These are phyloP conservation scores for Xylota segnis DNA, from an alignment of 2,888 invertebrate genomes.

Conservation along the genomic window DNA sequence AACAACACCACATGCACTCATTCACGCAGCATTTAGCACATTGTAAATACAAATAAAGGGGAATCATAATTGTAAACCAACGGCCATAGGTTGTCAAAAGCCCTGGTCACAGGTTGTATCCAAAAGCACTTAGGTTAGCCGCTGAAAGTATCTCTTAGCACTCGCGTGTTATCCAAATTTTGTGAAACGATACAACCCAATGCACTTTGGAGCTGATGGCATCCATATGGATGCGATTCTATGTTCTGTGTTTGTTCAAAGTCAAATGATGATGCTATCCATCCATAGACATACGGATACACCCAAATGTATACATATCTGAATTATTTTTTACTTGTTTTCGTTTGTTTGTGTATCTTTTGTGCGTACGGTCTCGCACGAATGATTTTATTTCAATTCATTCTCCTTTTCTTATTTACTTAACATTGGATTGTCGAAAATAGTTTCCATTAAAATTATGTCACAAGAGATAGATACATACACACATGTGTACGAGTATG, in stretches of 20 bases:
- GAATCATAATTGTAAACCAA: not conserved
- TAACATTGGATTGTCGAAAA: slow-evolving; percentile 28
- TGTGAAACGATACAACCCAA: slow-evolving; percentile 1
- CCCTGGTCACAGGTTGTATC: slow-evolving; percentile 23
- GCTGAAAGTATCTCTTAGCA: not conserved
- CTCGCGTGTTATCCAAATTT: not conserved
- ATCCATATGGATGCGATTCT: slow-evolving; percentile 20
- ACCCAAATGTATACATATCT: not conserved
- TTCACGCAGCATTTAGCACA: slow-evolving; percentile 37
- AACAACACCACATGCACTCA: slow-evolving; percentile 12
- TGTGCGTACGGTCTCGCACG: slow-evolving; percentile 30
- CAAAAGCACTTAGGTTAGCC: slow-evolving; percentile 1
- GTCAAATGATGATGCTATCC: slow-evolving; percentile 21
- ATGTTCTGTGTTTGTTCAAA: slow-evolving; percentile 27
- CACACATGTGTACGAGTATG: too few relatives aligned
- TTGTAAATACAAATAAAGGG: slow-evolving; percentile 21
- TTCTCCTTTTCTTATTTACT: slow-evolving; percentile 20
- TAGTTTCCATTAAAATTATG: slow-evolving; percentile 60
- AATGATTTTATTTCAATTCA: slow-evolving; percentile 48
- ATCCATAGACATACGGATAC: not conserved
- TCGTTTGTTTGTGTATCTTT: slow-evolving; percentile 11
- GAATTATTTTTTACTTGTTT: not conserved
- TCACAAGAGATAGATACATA: slow-evolving; percentile 30
- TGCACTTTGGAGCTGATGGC: slow-evolving; percentile 3
- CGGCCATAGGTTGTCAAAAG: slow-evolving; percentile 6